Evolutionary conservation across 1,140 invertebrate species (phyloP), one percentile per base, ranked within the genome.

Genomic region (Probaryconus sp.): DNA sequence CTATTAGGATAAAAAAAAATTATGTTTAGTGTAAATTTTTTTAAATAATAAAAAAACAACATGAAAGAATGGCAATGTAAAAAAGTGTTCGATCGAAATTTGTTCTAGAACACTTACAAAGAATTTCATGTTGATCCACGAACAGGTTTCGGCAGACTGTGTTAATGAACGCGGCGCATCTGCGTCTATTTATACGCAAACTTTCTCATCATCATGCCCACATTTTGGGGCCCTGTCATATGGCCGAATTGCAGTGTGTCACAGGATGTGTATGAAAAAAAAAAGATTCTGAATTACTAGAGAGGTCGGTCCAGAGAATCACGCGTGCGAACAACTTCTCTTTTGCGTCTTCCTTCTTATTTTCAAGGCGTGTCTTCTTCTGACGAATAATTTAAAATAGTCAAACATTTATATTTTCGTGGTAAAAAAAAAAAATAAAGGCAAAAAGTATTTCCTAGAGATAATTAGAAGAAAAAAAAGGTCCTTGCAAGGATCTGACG

Each of bases 51-150:
- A 42, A 38, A 5, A 38, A 38, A 18, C 16, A 17, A n/a, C n/a
- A n/a, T n/a, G n/a, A n/a, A 17, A 42, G 24, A 42, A 24, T 11
- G 18, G n/a, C n/a, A n/a, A n/a, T 1, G 18, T 37, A 13, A 9
- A 42, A 51, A 51, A 61, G 45, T 60, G 55, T 70, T 61, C 67
- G 21, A 18, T 45, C n/a, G 30, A 35, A 13, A 13, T 3, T 21
- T 42, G 30, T 37, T 37, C 11, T 5, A 11, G 42, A 65, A 58
- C 70, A 81, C 79, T 82, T 70, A 82, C 81, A 30, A 81, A 17
- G 76, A 81, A 82, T 81, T 79, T 82, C 81, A 82, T 82, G 76
- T 82, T 82, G 78, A 79, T 70, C 70, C 71, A 78, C 53, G 76
- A 56, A 79, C 65, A 76, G 76, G 64, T 61, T 79, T 80, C 63